phyloP scores from a whole-genome alignment of 2,797 vertebrate genomes.

The Buceros bicornis region DNA sequence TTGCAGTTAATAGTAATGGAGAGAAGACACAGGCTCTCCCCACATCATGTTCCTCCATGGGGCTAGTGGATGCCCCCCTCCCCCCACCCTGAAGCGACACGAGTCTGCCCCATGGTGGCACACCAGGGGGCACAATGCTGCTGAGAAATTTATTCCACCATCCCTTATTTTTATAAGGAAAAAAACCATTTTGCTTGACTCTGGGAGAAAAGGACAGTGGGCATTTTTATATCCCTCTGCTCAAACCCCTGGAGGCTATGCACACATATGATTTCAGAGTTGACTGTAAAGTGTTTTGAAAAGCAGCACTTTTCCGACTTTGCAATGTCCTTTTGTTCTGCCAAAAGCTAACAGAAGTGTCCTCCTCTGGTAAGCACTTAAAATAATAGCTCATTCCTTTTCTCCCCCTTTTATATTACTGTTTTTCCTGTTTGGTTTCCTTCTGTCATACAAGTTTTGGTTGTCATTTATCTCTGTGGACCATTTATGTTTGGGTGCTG shows the following conservation, averaged over 20 bases:
- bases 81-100: neutral
- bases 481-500: neutral
- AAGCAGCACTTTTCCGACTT: neutral
- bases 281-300: neutral
- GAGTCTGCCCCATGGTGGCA: neutral
- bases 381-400: neutral
- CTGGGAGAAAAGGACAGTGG: neutral
- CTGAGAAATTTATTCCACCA: neutral
- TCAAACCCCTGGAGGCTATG: neutral
- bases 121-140: neutral
- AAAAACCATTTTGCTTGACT: neutral
- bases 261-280: neutral
- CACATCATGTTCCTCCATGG: fast-evolving
- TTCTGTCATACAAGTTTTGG: neutral
- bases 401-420: neutral
- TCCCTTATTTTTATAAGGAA: neutral
- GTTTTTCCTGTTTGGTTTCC: neutral
- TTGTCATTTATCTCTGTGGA: neutral
- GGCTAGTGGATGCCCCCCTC: neutral
- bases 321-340: neutral
- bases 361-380: neutral
- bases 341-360: neutral
- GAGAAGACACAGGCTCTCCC: neutral
- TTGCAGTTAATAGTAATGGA: neutral
- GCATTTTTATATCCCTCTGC: neutral